Evolutionary conservation across 1,140 invertebrate species (phyloP).

Genomic region (Heterodera schachtii): DNA sequence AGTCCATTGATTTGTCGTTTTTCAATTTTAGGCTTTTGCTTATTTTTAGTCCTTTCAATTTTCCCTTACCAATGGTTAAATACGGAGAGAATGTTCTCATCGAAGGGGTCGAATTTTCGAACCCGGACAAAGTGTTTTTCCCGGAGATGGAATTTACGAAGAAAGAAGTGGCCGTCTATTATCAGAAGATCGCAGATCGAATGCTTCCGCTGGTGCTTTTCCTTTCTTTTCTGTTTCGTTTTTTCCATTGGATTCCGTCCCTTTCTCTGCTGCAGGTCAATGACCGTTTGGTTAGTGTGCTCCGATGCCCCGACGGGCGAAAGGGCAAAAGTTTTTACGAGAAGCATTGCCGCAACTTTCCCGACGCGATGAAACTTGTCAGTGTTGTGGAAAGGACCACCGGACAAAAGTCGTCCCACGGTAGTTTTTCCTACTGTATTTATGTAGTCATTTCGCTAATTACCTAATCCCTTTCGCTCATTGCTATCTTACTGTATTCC

Average conservation of each 20-base stretch:
- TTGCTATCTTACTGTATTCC: not conserved
- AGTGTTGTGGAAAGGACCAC: not conserved
- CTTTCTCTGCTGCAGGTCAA: not conserved
- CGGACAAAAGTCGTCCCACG: not conserved
- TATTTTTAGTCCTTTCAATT: not conserved
- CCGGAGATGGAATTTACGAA: constrained; percentile 4
- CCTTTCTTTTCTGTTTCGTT: no score
- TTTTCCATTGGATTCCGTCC: no score
- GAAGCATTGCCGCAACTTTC: constrained; percentile 9
- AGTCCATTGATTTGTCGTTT: no score
- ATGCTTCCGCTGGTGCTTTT: not conserved
- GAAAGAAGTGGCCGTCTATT: constrained; percentile 1
- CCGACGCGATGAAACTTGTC: not conserved
- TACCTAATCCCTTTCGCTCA: no score
- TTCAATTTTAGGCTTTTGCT: no score
- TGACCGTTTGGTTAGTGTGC: not conserved
- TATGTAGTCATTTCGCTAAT: no score
- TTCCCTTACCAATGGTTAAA: not conserved
- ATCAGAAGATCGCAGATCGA: not conserved
- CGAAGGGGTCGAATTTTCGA: not conserved
- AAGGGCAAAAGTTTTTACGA: constrained; percentile 1
- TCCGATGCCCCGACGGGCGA: constrained; percentile 4
- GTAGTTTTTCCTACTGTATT: not conserved
- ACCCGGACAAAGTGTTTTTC: not conserved
- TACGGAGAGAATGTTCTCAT: not conserved